These are phyloP conservation scores for Drosophila dives DNA, from an alignment of 2,888 invertebrate species.

Conservation along the genomic window DNA sequence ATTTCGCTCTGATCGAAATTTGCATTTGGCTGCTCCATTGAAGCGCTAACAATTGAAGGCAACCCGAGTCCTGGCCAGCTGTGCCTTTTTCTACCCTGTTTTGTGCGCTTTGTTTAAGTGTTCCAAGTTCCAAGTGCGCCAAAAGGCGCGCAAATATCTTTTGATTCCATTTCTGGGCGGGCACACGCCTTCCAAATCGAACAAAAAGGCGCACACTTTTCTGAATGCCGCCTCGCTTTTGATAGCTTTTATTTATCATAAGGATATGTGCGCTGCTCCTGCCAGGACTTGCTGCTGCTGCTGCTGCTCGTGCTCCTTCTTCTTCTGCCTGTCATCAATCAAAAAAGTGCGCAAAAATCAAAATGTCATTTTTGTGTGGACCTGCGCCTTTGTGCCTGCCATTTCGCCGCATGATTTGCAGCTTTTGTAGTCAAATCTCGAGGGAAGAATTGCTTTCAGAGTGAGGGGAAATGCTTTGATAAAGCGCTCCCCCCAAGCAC, in stretches of 20 bases:
- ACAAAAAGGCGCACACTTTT: constrained; percentile 73
- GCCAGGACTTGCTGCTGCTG: constrained; percentile 23
- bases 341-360: constrained; percentile 82
- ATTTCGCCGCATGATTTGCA: constrained; percentile 42
- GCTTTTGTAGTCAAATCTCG: constrained; percentile 41
- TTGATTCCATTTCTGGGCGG: constrained; percentile 58
- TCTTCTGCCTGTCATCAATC: constrained; percentile 75
- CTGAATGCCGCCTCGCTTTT: constrained; percentile 55
- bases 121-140: constrained; percentile 59
- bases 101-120: constrained; percentile 65
- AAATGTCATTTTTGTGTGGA: constrained; percentile 67
- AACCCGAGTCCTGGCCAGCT: constrained; percentile 65
- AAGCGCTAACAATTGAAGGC: constrained; percentile 73
- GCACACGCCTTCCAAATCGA: constrained; percentile 41
- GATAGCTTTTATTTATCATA: constrained; percentile 76
- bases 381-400: constrained; percentile 35
- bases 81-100: constrained; percentile 63
- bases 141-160: constrained; percentile 77
- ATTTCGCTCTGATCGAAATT: constrained; percentile 62
- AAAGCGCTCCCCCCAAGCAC: constrained; percentile 3
- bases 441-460: constrained; percentile 39
- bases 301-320: not conserved
- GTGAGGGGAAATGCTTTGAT: constrained; percentile 17
- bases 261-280: constrained; percentile 37
- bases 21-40: constrained; percentile 73